Conservation (phyloP, 2,888 invertebrate species). For the Folsomia manolachei region DNA sequence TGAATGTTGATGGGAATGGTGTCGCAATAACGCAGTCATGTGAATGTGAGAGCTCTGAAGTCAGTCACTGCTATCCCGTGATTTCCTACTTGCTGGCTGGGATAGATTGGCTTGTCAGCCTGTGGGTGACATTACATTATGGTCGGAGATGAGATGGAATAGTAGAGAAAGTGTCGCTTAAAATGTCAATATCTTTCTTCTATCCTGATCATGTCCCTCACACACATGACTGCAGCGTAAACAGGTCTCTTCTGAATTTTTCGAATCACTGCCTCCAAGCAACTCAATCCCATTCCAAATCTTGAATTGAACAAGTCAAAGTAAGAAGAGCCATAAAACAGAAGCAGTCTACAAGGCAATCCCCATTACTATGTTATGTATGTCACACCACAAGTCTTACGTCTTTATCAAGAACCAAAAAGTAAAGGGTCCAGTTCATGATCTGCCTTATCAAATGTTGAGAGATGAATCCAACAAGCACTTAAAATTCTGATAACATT, state of each 20-base stretch:
- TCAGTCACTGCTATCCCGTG: no score
- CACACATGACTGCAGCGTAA: no score
- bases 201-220: neutral
- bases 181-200: constrained; percentile 39
- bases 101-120: constrained; percentile 46
- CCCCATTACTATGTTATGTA: neutral
- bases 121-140: constrained; percentile 51
- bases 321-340: neutral
- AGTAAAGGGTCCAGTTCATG: neutral
- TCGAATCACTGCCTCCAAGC: no score
- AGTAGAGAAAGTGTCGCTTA: constrained; percentile 47
- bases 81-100: no score
- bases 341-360: neutral
- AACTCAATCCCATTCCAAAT: no score
- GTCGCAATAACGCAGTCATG: constrained; percentile 1
- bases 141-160: no score
- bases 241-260: no score
- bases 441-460: neutral
- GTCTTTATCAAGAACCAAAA: neutral
- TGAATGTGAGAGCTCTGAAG: neutral
- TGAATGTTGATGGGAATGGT: neutral
- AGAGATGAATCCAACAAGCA: neutral
- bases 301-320: no score
- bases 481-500: neutral
- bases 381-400: neutral